Evolutionary conservation across 2,113 vertebrate genomes (phyloP).

Genomic region (Eurystomus gularis): DNA sequence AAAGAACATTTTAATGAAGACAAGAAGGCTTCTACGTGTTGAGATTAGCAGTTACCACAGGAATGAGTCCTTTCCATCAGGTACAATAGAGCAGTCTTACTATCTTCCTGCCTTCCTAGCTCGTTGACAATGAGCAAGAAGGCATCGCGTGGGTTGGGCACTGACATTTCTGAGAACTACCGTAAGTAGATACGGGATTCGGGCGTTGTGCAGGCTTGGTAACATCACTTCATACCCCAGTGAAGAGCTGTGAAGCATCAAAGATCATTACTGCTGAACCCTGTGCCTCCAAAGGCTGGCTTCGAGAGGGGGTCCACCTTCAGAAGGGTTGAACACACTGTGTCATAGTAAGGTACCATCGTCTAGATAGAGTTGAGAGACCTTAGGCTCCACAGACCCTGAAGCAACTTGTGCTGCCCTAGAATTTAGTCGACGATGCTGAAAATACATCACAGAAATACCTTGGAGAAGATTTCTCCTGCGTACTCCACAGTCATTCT

Average conservation of each 20-base stretch:
- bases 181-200: neutral
- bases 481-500: neutral
- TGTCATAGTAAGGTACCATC: neutral
- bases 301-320: neutral
- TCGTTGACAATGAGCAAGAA: neutral
- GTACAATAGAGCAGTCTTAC: neutral
- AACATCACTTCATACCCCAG: neutral
- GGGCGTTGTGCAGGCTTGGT: neutral
- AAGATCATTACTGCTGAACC: neutral
- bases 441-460: neutral
- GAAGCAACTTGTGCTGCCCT: neutral
- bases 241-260: neutral
- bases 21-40: neutral
- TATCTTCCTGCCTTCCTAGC: neutral
- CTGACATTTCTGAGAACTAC: neutral
- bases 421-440: neutral
- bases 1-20: neutral
- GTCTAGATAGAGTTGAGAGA: neutral
- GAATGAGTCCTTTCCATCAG: neutral
- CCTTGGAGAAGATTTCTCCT: neutral
- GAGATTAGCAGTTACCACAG: neutral
- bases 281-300: neutral
- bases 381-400: neutral
- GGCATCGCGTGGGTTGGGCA: neutral
- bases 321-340: neutral